A percentile compares a stretch with the other conserved stretches of the same genome.
Conservation (phyloP, 1,140 invertebrate species). For the Triops cancriformis region DNA sequence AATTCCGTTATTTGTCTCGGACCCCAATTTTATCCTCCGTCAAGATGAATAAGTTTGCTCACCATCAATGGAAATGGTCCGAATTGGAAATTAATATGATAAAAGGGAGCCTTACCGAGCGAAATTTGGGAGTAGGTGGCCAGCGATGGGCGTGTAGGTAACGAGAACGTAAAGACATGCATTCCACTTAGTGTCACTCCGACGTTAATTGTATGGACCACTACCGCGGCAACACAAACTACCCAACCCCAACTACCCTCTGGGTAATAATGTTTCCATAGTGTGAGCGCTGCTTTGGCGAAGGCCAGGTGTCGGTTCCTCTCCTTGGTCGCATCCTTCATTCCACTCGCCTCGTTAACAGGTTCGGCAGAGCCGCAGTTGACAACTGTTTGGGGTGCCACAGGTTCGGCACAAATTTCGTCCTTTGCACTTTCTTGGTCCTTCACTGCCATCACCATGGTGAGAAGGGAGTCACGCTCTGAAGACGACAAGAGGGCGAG, state of each 20-base stretch:
- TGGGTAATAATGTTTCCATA: constrained; percentile 64
- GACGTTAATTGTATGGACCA: constrained; percentile 52
- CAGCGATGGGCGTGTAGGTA: not conserved
- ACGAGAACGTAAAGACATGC: not conserved
- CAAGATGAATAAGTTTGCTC: too few relatives aligned
- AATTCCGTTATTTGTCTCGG: too few relatives aligned
- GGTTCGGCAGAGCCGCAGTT: not conserved
- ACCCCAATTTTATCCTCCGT: too few relatives aligned
- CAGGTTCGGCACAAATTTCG: not conserved
- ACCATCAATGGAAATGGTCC: too few relatives aligned
- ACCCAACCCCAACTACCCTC: constrained; percentile 69
- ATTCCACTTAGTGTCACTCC: constrained; percentile 40
- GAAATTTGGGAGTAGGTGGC: not conserved
- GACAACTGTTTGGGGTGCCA: not conserved
- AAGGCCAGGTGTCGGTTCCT: not conserved
- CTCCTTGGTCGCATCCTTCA: not conserved
- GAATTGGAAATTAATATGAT: not conserved
- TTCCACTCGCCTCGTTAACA: not conserved
- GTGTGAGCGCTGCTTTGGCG: constrained; percentile 39
- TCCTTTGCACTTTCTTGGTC: not conserved
- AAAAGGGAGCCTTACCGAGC: not conserved
- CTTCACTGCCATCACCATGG: too few relatives aligned
- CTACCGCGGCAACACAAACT: constrained; percentile 48
- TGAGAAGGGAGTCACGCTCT: too few relatives aligned
- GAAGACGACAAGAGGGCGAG: too few relatives aligned